A percentile compares a stretch with the other conserved stretches of the same genome.
Evolutionary conservation across 2,888 invertebrate genomes (phyloP).

Genomic region (Melanotus villosus): DNA sequence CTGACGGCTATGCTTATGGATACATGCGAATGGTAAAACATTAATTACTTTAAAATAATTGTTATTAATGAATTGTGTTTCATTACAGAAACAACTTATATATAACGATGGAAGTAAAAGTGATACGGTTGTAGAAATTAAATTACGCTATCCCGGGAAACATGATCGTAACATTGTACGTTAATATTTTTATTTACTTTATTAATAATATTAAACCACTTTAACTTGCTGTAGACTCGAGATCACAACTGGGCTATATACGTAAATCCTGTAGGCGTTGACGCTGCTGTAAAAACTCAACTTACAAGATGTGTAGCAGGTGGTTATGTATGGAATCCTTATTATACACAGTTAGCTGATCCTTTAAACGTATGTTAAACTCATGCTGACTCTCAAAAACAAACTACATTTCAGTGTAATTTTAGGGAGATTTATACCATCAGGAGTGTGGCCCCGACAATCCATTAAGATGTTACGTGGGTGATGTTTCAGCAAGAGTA

Average conservation of each 20-base stretch:
- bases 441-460: slow-evolving; percentile 91
- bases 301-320: slow-evolving; percentile 90
- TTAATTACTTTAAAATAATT: neutral
- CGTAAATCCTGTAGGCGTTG: slow-evolving; percentile 93
- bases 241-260: slow-evolving; percentile 93
- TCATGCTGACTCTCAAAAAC: neutral
- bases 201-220: neutral
- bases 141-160: slow-evolving; percentile 88
- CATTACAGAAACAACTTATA: slow-evolving; percentile 83
- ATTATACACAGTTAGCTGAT: slow-evolving; percentile 90
- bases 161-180: slow-evolving; percentile 85
- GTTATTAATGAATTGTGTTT: neutral
- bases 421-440: slow-evolving; percentile 84
- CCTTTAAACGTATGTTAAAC: slow-evolving; percentile 81
- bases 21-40: slow-evolving; percentile 83
- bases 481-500: slow-evolving; percentile 88
- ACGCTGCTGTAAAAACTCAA: slow-evolving; percentile 86
- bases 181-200: slow-evolving; percentile 35
- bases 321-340: slow-evolving; percentile 94
- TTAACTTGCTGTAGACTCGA: slow-evolving; percentile 76
- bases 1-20: slow-evolving; percentile 87
- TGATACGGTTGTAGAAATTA: slow-evolving; percentile 92
- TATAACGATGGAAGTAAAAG: slow-evolving; percentile 89
- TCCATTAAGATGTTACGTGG: slow-evolving; percentile 91
- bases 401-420: neutral